Percentiles rank a stretch among this genome's conserved stretches.
These are phyloP conservation scores for Rotaria socialis DNA, from an alignment of 2,888 invertebrate genomes.

Conservation along the genomic window DNA sequence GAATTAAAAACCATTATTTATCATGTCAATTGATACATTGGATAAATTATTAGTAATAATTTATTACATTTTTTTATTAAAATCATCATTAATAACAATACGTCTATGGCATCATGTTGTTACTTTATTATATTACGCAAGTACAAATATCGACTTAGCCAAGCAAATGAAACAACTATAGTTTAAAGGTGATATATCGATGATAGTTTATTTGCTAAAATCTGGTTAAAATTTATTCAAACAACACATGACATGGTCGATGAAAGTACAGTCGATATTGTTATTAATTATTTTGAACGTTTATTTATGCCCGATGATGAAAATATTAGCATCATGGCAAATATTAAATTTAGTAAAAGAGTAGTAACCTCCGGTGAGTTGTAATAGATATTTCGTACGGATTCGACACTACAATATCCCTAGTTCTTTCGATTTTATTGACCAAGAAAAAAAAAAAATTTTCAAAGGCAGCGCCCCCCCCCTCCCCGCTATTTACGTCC, in stretches of 20 bases:
- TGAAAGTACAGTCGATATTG: slow-evolving; percentile 9
- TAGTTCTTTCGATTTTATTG: too few species aligned
- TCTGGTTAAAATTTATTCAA: slow-evolving; percentile 18
- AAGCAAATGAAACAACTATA: slow-evolving; percentile 16
- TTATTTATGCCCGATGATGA: slow-evolving; percentile 14
- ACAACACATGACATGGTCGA: slow-evolving; percentile 4
- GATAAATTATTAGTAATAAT: neutral
- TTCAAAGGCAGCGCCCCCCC: too few species aligned
- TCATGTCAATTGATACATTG: slow-evolving; percentile 29
- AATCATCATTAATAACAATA: neutral
- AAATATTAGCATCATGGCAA: neutral
- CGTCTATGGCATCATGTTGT: slow-evolving; percentile 17
- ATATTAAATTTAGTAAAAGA: neutral
- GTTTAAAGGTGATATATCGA: neutral
- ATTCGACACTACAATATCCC: too few species aligned
- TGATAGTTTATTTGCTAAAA: neutral
- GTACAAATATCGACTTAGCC: neutral
- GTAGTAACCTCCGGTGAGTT: neutral
- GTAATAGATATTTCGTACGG: too few species aligned
- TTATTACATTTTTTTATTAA: neutral
- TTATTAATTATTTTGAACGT: slow-evolving; percentile 21
- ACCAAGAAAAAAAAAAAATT: too few species aligned
- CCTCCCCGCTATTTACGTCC: too few species aligned
- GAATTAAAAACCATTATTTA: slow-evolving; percentile 10
- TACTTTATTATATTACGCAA: slow-evolving; percentile 16